Percentiles rank a stretch among this genome's conserved stretches.
Evolutionary conservation across 53 echinoderm and acorn worm species (phyloP).

Genomic region (Crossaster papposus): DNA sequence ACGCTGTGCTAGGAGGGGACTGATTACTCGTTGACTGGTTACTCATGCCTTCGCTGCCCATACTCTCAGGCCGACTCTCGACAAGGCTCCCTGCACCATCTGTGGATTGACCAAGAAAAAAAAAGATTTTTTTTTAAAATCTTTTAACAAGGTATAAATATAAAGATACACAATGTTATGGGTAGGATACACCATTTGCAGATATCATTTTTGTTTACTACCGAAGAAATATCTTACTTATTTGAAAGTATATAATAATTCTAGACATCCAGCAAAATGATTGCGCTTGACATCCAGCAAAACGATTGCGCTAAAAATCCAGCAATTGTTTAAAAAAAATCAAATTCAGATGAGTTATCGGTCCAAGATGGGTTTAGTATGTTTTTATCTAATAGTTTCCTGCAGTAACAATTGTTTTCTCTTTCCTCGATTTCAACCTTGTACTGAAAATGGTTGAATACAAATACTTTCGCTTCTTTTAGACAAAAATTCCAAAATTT

Average conservation of each 20-base stretch:
- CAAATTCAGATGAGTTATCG: too few species aligned
- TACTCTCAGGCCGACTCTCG: conserved; percentile 48
- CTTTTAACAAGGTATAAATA: background rate
- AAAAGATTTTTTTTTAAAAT: background rate
- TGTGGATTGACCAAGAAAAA: background rate
- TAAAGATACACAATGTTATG: background rate
- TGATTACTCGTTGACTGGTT: conserved; percentile 44
- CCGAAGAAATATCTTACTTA: too few species aligned
- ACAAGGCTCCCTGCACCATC: conserved; percentile 37
- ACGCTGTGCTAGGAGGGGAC: conserved; percentile 32
- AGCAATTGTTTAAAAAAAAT: too few species aligned
- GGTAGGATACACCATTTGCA: too few species aligned
- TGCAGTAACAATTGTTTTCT: too few species aligned
- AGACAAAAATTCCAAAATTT: background rate
- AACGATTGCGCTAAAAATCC: too few species aligned
- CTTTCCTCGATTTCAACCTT: background rate
- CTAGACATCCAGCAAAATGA: too few species aligned
- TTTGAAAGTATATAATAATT: too few species aligned
- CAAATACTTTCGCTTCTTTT: background rate
- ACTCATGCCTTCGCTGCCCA: conserved; percentile 49
- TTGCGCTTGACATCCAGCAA: too few species aligned
- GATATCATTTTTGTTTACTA: too few species aligned
- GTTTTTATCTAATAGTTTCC: too few species aligned
- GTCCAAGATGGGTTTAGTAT: too few species aligned
- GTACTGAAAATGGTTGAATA: background rate